phyloP scores from a whole-genome alignment of 2,113 vertebrate genomes.

The Rhinolophus sinicus region DNA sequence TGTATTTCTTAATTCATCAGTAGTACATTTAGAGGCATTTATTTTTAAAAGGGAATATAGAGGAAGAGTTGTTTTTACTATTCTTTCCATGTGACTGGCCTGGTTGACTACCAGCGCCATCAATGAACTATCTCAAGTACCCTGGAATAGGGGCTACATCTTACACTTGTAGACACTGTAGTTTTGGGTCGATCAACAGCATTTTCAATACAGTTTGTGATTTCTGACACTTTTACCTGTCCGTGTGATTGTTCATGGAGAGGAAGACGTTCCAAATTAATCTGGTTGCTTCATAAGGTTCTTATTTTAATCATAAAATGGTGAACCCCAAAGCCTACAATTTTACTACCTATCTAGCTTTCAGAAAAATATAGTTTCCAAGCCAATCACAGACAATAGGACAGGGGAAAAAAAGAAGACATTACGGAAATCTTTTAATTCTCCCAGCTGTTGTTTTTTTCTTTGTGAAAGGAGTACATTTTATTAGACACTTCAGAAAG shows the following conservation, averaged over 20 bases:
- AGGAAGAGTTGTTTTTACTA: background rate
- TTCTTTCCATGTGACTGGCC: background rate
- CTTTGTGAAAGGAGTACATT: conserved; percentile 15
- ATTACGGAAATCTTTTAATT: background rate
- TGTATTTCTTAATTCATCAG: background rate
- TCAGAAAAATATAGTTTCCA: background rate
- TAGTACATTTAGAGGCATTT: background rate
- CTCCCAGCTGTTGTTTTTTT: conserved; percentile 30
- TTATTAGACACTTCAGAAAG: background rate
- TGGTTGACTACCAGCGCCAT: fast-evolving
- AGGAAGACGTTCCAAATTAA: background rate
- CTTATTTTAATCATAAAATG: background rate
- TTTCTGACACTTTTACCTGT: background rate
- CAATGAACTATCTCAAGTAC: background rate
- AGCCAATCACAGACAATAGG: background rate
- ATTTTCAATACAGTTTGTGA: background rate
- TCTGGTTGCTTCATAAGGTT: background rate
- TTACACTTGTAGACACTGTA: background rate
- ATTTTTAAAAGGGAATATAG: background rate
- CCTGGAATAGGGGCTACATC: background rate
- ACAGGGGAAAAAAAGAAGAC: background rate
- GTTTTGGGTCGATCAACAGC: background rate
- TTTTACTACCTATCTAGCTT: background rate
- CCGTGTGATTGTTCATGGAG: background rate
- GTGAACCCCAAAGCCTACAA: background rate